Conservation (phyloP, 2,888 invertebrate species). For the Amblyjoppa fuscipennis region DNA sequence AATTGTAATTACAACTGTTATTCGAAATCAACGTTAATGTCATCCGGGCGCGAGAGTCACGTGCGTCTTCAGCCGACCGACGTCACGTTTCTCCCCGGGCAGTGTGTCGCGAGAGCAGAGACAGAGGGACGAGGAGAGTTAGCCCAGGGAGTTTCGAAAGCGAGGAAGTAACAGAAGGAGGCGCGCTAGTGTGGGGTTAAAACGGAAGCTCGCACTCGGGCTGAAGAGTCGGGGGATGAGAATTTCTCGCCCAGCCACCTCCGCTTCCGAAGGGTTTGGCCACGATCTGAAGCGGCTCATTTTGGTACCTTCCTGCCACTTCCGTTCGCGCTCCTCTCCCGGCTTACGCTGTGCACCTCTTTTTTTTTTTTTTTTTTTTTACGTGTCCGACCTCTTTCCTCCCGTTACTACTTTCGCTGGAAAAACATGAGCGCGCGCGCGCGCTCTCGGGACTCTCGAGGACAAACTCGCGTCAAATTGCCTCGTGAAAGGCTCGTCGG, state of each 20-base stretch:
- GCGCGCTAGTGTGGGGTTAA: not conserved
- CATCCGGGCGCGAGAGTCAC: conserved; percentile 10
- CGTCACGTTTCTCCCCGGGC: conserved; percentile 17
- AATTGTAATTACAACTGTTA: not conserved
- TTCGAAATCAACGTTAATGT: not conserved
- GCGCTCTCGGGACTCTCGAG: not conserved
- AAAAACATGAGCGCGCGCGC: conserved; percentile 26
- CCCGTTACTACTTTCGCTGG: conserved; percentile 28
- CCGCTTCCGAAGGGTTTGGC: conserved; percentile 30
- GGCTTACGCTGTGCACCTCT: not conserved
- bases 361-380: conserved; percentile 15
- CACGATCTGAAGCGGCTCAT: conserved; percentile 47
- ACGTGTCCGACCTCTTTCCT: conserved; percentile 30
- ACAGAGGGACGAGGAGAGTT: conserved; percentile 4
- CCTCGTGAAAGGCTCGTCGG: conserved; percentile 57
- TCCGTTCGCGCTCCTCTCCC: conserved; percentile 10
- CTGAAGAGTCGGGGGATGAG: conserved; percentile 34
- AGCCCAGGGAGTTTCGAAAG: conserved; percentile 29
- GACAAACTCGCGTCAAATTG: conserved; percentile 65
- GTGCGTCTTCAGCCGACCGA: not conserved
- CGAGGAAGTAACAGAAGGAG: conserved; percentile 14
- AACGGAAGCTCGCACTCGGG: conserved; percentile 49
- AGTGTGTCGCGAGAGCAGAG: conserved; percentile 12
- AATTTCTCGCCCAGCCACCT: conserved; percentile 34
- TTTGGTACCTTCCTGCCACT: conserved; percentile 42